Conservation (phyloP, 2,888 invertebrate genomes). For the Aethes cnicana region DNA sequence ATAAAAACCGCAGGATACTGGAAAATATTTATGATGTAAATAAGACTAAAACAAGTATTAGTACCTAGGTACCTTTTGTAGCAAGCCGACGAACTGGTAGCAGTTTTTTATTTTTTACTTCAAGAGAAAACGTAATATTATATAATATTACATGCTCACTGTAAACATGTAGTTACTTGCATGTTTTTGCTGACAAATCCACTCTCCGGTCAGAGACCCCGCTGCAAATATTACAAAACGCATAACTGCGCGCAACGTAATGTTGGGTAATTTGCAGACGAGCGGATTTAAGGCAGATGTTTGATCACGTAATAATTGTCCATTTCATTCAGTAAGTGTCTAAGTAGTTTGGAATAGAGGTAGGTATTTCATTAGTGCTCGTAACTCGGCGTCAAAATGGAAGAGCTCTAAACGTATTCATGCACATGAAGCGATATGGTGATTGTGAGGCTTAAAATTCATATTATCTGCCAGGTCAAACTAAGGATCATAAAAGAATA, state of each 20-base stretch:
- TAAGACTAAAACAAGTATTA: background rate
- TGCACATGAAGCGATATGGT: too few relatives aligned
- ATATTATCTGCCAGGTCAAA: too few relatives aligned
- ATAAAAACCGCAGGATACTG: too few relatives aligned
- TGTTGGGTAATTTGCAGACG: constrained; percentile 1
- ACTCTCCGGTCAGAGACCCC: background rate
- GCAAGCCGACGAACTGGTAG: too few relatives aligned
- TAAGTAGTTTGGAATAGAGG: background rate
- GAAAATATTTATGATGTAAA: too few relatives aligned
- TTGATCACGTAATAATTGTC: background rate
- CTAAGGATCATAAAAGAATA: too few relatives aligned
- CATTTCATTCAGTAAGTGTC: background rate
- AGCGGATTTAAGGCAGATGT: constrained; percentile 1
- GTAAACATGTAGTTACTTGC: background rate
- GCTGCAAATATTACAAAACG: constrained; percentile 7
- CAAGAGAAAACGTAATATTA: too few relatives aligned
- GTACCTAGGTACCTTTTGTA: too few relatives aligned
- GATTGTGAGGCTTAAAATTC: too few relatives aligned
- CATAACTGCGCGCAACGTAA: background rate
- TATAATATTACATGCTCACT: background rate
- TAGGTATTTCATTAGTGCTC: too few relatives aligned
- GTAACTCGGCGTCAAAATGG: too few relatives aligned
- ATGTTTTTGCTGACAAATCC: background rate
- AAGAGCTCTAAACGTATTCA: background rate
- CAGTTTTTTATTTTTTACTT: too few relatives aligned